These are phyloP conservation scores for Napeogenes inachia DNA, from an alignment of 2,888 invertebrate genomes.

Conservation along the genomic window DNA sequence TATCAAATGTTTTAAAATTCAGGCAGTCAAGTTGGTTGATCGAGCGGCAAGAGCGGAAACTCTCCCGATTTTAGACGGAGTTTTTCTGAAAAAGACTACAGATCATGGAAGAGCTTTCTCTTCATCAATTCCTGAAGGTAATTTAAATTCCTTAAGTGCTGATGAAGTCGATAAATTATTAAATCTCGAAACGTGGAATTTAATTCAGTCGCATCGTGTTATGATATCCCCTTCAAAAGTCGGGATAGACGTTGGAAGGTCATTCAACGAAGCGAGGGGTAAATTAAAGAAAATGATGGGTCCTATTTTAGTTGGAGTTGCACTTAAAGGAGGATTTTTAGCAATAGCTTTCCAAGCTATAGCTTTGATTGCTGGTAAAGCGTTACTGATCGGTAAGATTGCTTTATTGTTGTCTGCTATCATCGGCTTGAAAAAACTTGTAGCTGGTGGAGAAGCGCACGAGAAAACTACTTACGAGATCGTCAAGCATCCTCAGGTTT, in stretches of 20 bases:
- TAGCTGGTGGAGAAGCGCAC: slow-evolving; percentile 80
- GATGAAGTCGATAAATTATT: slow-evolving; percentile 80
- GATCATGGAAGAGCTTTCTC: slow-evolving; percentile 69
- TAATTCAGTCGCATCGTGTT: slow-evolving; percentile 79
- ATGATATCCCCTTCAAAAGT: slow-evolving; percentile 68
- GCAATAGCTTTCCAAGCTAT: slow-evolving; percentile 86
- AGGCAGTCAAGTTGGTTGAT: slow-evolving; percentile 81
- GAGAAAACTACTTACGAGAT: slow-evolving; percentile 91
- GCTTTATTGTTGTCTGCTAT: slow-evolving; percentile 87
- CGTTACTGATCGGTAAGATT: slow-evolving; percentile 89
- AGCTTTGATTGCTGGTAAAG: slow-evolving; percentile 87
- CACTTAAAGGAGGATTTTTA: slow-evolving; percentile 84
- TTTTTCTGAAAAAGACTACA: slow-evolving; percentile 73
- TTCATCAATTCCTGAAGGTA: slow-evolving; percentile 73
- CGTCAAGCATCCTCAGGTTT: slow-evolving; percentile 90
- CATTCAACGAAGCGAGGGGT: slow-evolving; percentile 75
- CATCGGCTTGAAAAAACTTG: slow-evolving; percentile 87
- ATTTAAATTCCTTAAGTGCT: slow-evolving; percentile 77
- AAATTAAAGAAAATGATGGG: slow-evolving; percentile 82
- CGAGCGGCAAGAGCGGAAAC: slow-evolving; percentile 80
- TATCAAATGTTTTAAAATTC: slow-evolving; percentile 83
- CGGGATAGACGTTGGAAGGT: slow-evolving; percentile 66
- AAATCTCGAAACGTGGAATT: slow-evolving; percentile 73
- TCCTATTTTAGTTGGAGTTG: slow-evolving; percentile 81
- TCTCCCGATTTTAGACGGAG: slow-evolving; percentile 80